Conservation (phyloP, 2,888 invertebrate genomes). For the Acronicta aceris region DNA sequence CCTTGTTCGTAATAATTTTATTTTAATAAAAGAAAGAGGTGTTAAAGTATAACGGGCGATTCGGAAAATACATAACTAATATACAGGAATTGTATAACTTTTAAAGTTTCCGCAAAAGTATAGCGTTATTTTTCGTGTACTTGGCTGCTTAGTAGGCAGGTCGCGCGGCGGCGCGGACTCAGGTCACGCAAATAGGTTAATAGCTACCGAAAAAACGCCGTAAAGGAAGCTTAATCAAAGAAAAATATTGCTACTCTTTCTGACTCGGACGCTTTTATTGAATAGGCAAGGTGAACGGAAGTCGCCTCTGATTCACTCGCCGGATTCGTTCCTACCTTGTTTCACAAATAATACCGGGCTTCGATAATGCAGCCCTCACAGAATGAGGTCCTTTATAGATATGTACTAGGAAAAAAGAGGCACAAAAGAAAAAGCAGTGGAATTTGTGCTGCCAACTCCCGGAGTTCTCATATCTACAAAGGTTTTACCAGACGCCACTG, state of each 20-base stretch:
- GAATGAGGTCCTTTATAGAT: conserved; percentile 14
- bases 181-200: conserved; percentile 83
- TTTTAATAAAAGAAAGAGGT: background rate
- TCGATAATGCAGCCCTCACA: conserved; percentile 33
- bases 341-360: conserved; percentile 33
- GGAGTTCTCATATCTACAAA: conserved; percentile 39
- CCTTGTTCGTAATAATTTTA: background rate
- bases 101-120: conserved; percentile 48
- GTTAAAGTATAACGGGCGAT: conserved; percentile 23
- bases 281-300: conserved; percentile 55
- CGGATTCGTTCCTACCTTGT: conserved; percentile 33
- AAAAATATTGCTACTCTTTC: conserved; percentile 73
- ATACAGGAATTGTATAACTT: conserved; percentile 38
- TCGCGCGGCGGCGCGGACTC: conserved; percentile 58
- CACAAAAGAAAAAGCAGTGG: conserved; percentile 31
- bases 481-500: conserved; percentile 26
- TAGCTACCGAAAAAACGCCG: conserved; percentile 72
- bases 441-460: conserved; percentile 18
- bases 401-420: conserved; percentile 18
- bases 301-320: conserved; percentile 38
- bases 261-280: conserved; percentile 62
- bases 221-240: conserved; percentile 76
- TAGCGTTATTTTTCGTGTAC: conserved; percentile 47
- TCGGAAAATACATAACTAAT: conserved; percentile 18
- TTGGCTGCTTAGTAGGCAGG: conserved; percentile 50